Base-by-base conservation (phyloP, 1,140 invertebrate species). In the Ooceraea biroi region DNA sequence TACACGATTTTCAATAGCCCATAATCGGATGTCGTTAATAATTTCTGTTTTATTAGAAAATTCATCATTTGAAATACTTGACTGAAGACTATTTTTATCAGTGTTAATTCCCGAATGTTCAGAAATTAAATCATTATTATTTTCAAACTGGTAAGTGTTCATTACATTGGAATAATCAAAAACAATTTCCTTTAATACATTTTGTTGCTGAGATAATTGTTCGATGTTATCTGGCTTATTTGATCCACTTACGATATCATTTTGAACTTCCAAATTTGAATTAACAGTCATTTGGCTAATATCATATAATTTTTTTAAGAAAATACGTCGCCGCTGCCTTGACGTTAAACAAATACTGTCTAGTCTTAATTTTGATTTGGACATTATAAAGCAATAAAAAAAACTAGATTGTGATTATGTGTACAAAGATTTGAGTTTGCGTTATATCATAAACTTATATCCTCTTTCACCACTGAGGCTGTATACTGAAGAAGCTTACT, bases 311-410 rank as follows among this genome's bases (percentile, higher is more conserved):
- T 71, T 11, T 52, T 52, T 52, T 30, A 71, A 30, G 14, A 50
- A 71, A 55, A 69, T 69, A 36, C 48, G 68, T 52, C 27, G 27
- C n/a, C 27, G 68, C 5, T 71, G 68, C 0, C 68, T 71, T 71
- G 48, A 48, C n/a, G 68, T 71, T 71, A 71, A 71, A 71, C 17
- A 55, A 71, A 11, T 52, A 52, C 52, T 71, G 10, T 71, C 48
- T 52, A 71, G 17, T 71, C 14, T 52, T 55, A 71, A 36, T 19
- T 52, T 71, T 22, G 27, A 55, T 19, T 55, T 71, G 1, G 48
- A 36, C 48, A 52, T 61, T 30, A 60, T 8, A 22, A 19, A 57
- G n/a, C 3, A 30, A 30, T 12, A 60, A 11, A 17, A 60, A 60
- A 60, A 60, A 7, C 5, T 27, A 30, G 4, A 30, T 60, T 60